Base-by-base conservation (phyloP, 2,888 invertebrate genomes). In the Platycheirus albimanus region DNA sequence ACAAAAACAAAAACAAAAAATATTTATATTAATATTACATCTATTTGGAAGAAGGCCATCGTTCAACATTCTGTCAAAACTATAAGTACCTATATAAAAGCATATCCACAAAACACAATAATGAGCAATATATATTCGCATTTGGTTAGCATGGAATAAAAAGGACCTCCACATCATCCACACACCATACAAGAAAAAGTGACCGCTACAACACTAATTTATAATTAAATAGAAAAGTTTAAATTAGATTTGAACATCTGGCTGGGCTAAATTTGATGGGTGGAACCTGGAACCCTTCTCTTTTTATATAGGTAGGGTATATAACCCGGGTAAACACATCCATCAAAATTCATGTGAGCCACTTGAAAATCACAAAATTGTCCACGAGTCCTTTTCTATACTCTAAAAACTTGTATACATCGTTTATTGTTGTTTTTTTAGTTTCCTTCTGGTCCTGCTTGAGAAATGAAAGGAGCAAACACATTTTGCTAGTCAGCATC, bases 171-270 rank as follows among this genome's bases (percentile, higher is more conserved):
- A 41, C 13, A n/a, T 41, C n/a, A 33, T 33, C 30, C 30, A 24
- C 5, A n/a, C 24, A 24, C 5, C 8, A 13, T 17, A 45, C 63
- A 61, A 45, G 64, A 72, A 41, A 43, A 52, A 72, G 41, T 67
- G 80, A 63, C 77, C 77, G 76, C 71, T 67, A 71, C 71, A 76
- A 76, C 67, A 76, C 71, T 71, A 67, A 81, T 81, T 81, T 76
- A 81, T 81, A 83, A 83, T 83, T 83, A 83, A 83, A 83, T 78
- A 64, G 72, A 69, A 83, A 83, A 83, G 72, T 83, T 83, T 72
- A 78, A 83, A 83, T 83, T 83, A 83, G 83, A 83, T 78, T 83
- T 56, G 11, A 70, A 64, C 70, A 76, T 81, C 69, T 76, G 80
- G 30, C 11, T 28, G 15, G n/a, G n/a, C n/a, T n/a, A n/a, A n/a